Conservation (phyloP, 2,797 vertebrate species). For the Lophotriccus pileatus region DNA sequence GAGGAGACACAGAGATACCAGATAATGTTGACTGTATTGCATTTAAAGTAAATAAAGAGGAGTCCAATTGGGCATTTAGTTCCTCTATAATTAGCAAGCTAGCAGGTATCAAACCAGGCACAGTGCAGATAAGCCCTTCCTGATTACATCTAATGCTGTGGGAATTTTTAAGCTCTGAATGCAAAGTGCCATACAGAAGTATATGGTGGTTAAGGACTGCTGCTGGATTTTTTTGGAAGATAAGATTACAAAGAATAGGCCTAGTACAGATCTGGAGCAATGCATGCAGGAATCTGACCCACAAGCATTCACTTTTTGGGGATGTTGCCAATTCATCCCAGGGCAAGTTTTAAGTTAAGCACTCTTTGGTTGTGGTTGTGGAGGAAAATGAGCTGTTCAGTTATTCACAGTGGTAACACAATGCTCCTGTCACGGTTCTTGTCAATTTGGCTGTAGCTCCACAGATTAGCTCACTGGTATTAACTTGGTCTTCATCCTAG, state of each 20-base stretch:
- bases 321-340: not conserved
- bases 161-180: not conserved
- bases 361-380: not conserved
- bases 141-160: not conserved
- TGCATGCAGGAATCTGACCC: not conserved
- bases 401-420: constrained; percentile 1
- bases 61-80: not conserved
- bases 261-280: not conserved
- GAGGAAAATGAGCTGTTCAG: not conserved
- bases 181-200: not conserved
- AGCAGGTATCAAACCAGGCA: not conserved
- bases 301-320: not conserved
- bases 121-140: not conserved
- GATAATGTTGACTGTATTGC: not conserved
- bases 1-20: not conserved
- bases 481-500: not conserved
- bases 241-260: not conserved
- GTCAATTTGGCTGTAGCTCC: not conserved
- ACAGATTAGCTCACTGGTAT: not conserved
- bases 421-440: not conserved
- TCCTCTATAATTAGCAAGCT: not conserved
- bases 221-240: not conserved
- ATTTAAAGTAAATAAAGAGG: not conserved
- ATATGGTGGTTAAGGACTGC: not conserved
- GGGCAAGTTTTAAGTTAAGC: constrained; percentile 3